These are phyloP conservation scores for Lypha dubia DNA, from an alignment of 2,888 invertebrate genomes.

Conservation along the genomic window DNA sequence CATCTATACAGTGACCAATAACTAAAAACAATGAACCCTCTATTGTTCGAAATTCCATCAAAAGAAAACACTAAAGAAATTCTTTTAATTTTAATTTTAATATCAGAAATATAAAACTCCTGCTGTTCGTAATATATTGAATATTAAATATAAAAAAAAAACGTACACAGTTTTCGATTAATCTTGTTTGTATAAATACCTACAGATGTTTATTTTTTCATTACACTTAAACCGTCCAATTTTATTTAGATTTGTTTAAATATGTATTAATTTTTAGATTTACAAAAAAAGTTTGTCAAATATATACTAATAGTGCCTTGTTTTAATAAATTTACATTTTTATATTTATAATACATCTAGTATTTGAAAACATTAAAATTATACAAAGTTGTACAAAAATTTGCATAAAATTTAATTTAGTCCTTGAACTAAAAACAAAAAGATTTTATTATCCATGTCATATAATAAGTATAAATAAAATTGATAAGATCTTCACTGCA, in stretches of 20 bases:
- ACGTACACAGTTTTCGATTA: slow-evolving; percentile 32
- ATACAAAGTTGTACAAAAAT: not conserved
- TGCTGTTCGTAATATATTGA: slow-evolving; percentile 63
- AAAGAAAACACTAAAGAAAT: slow-evolving; percentile 39
- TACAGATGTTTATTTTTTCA: not conserved
- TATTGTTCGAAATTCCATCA: slow-evolving; percentile 68
- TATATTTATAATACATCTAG: not conserved
- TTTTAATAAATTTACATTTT: slow-evolving; percentile 21
- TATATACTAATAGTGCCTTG: slow-evolving; percentile 55
- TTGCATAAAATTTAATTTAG: slow-evolving; percentile 1
- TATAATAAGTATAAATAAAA: not conserved
- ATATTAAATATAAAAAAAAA: slow-evolving; percentile 35
- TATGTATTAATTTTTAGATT: slow-evolving; percentile 28
- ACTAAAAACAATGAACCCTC: slow-evolving; percentile 72
- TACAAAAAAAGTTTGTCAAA: slow-evolving; percentile 10
- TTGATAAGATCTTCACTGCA: not conserved
- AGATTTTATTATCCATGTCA: not conserved
- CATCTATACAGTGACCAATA: slow-evolving; percentile 70
- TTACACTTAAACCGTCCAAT: slow-evolving; percentile 52
- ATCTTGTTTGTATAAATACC: slow-evolving; percentile 51
- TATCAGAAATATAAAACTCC: slow-evolving; percentile 60
- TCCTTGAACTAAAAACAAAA: not conserved
- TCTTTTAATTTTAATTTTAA: slow-evolving; percentile 63
- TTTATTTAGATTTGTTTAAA: slow-evolving; percentile 37
- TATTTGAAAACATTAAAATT: not conserved